Base-by-base conservation (phyloP, 2,888 invertebrate genomes). In the Lasioglossum morio region DNA sequence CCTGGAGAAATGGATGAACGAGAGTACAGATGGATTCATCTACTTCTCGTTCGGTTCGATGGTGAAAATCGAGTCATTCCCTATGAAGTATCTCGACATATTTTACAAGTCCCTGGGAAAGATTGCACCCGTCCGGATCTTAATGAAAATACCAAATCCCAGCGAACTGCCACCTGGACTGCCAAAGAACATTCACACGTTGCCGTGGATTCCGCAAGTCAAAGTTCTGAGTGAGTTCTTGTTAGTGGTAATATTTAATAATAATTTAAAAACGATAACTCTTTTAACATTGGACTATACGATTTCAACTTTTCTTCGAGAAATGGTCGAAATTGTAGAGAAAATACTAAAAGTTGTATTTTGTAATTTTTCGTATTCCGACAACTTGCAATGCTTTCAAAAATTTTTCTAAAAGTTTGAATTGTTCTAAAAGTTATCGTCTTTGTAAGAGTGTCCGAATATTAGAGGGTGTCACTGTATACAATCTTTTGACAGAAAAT, bases 11-110 rank as follows among this genome's bases (percentile, higher is more conserved):
- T 95, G 94, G 94, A 84, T 95, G 87, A 92, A 94, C 79, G 91
- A 92, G 12, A 93, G 94, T 73, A 92, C 87, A 34, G 74, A 92
- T 4, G 95, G 95, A 0, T 93, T 95, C 23, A 66, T 95, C 2
- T 94, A 94, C 81, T 93, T 95, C 34, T 90, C 93, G n/a, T 93
- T 95, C 16, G 95, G 95, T 0, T 94, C 94, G 0, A 92, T 94
- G 91, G 77, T 95, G 0, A 90, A 84, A 70, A 92, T 94, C 27
- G 95, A 95, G 81, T 83, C 91, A 0, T 92, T 94, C 79, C 93
- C 94, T 0, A 34, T 48, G 4, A 79, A 92, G 1, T 66, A 83
- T 0, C 4, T 94, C 0, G 77, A 87, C 0, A 85, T 91, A n/a
- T 90, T 95, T 43, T 94, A 93, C 77, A 82, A 88, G 30, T 91